Evolutionary conservation across 30 jellyfish, hydroid and myxozoan genomes (phyloP).

Genomic region (Sanderia malayensis): DNA sequence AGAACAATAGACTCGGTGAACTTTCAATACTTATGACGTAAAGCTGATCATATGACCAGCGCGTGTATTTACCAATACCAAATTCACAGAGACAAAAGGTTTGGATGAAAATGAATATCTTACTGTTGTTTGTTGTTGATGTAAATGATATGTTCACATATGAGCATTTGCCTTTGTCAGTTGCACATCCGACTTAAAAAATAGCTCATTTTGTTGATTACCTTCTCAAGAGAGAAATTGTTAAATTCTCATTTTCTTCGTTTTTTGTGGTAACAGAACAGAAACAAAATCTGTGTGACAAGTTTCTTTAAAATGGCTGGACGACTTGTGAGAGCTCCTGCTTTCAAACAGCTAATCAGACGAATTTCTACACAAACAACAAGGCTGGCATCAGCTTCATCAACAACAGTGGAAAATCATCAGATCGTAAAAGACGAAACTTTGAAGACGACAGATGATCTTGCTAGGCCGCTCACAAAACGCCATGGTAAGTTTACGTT

Average conservation of each 20-base stretch:
- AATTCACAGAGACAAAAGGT: too few species aligned
- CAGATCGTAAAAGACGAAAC: conserved; percentile 23
- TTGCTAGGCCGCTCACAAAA: conserved; percentile 48
- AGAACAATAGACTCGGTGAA: background rate
- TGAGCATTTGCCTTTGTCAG: too few species aligned
- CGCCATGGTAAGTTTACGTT: conserved; percentile 64
- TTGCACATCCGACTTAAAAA: too few species aligned
- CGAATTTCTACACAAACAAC: conserved; percentile 11
- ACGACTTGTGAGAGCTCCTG: conserved; percentile 9
- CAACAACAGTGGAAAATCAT: conserved; percentile 2
- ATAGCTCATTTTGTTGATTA: too few species aligned
- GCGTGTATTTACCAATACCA: background rate
- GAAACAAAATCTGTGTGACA: too few species aligned
- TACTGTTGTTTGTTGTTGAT: too few species aligned
- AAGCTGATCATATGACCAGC: background rate
- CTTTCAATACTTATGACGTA: background rate
- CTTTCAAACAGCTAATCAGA: conserved; percentile 26
- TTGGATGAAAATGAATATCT: too few species aligned
- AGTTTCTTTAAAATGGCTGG: conserved; percentile 64
- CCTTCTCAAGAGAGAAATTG: too few species aligned
- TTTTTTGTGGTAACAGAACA: too few species aligned
- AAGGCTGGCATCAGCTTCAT: conserved; percentile 19
- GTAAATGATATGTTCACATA: too few species aligned
- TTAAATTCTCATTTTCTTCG: too few species aligned
- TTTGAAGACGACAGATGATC: conserved; percentile 22